A percentile compares a stretch with the other conserved stretches of the same genome.
These are phyloP conservation scores for Luperina testacea DNA, from an alignment of 2,888 invertebrate species.

Conservation along the genomic window DNA sequence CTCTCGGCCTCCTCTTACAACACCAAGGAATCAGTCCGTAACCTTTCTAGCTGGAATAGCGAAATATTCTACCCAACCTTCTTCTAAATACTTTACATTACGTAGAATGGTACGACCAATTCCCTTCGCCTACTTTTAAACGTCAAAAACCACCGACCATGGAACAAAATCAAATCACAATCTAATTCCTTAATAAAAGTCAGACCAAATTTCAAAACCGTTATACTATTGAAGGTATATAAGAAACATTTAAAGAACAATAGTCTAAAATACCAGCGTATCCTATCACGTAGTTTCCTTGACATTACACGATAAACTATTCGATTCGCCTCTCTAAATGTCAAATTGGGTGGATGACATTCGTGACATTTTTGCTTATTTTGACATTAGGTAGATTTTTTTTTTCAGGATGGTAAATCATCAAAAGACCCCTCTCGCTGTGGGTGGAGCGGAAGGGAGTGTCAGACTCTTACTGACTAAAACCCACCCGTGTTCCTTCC, in stretches of 20 bases:
- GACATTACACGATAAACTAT: slow-evolving; percentile 75
- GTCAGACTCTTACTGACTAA: too few relatives aligned
- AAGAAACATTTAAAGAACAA: slow-evolving; percentile 61
- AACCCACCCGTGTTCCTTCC: too few relatives aligned
- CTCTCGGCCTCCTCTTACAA: not conserved
- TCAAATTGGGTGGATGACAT: slow-evolving; percentile 46
- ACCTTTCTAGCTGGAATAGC: not conserved
- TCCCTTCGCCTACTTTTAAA: not conserved
- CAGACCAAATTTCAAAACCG: slow-evolving; percentile 51
- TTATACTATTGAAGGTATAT: not conserved
- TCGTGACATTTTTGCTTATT: slow-evolving; percentile 41
- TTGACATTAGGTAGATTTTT: slow-evolving; percentile 10
- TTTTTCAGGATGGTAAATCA: too few relatives aligned
- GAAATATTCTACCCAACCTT: slow-evolving; percentile 8
- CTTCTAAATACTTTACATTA: slow-evolving; percentile 11
- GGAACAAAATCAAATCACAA: slow-evolving; percentile 23
- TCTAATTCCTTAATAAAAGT: slow-evolving; percentile 36
- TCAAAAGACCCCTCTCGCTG: too few relatives aligned
- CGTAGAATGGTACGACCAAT: not conserved
- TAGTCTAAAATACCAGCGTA: slow-evolving; percentile 66
- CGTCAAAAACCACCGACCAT: slow-evolving; percentile 12
- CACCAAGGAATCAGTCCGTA: not conserved
- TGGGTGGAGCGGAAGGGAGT: too few relatives aligned
- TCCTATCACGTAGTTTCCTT: slow-evolving; percentile 80
- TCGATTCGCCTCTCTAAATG: slow-evolving; percentile 56